Evolutionary conservation across 2,797 vertebrate genomes (phyloP), one percentile per base, ranked within the genome.

Genomic region (Aselliscus stoliczkanus): DNA sequence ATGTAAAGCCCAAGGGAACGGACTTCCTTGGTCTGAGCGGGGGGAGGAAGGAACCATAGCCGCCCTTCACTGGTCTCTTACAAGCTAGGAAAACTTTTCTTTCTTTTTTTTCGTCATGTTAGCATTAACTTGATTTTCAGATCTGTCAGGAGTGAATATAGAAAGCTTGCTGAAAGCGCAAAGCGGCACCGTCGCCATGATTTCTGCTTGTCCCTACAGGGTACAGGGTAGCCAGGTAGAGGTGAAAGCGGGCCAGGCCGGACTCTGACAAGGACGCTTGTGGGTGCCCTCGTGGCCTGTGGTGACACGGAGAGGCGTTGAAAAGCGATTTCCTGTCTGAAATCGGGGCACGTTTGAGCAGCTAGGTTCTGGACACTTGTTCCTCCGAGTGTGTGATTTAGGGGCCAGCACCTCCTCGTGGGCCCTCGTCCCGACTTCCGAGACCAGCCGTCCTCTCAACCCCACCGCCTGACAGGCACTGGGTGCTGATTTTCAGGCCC

Each of bases 1-100:
- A 97, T 97, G 97, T 90, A 93, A 97, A 96, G 98, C 96, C 98
- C 98, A 94, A 58, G 97, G 98, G 98, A 98, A 95, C 95, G 94
- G 82, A 97, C 93, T 95, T 96, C 96, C 97, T 97, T 97, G 96
- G 96, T 97, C 97, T 94, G 75, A 96, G 86, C 76, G 75, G 76
- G 96, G 70, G 75, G 75, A 60, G 83, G 91, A 25, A 92, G 96
- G 96, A 97, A 96, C 87, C 88, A 27, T 82, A 69, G 85, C 72
- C 17, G 52, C 52, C 79, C 56, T 84, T 90, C 37, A 21, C 69
- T 92, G 88, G 70, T 72, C 72, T 90, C 79, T 96, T 76, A 20
- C 27, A 90, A 94, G 23, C 90, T 62, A 21, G 52, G 42, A 87
- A 47, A 85, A 75, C 34, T 25, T 10, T n/a, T 3, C 25, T 5